Conservation (phyloP, 2,888 invertebrate species). For the Seira ritae region DNA sequence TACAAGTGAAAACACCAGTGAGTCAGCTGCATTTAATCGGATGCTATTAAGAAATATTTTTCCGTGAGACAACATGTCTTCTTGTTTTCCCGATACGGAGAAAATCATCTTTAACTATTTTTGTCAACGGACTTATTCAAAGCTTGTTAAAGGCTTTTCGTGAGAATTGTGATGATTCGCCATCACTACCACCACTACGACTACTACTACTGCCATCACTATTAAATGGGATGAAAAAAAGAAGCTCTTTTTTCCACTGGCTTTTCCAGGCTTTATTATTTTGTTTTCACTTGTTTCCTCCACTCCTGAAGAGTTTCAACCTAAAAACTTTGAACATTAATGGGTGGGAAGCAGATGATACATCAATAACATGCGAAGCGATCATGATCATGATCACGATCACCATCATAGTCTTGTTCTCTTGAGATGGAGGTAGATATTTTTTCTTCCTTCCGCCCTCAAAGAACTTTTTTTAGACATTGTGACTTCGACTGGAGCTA, state of each 20-base stretch:
- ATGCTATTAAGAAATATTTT: conserved; percentile 57
- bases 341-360: conserved; percentile 43
- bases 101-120: conserved; percentile 3
- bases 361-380: conserved; percentile 18
- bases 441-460: background rate
- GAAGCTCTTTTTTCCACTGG: background rate
- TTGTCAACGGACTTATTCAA: conserved; percentile 41
- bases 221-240: background rate
- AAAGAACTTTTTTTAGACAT: background rate
- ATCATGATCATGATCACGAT: background rate
- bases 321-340: conserved; percentile 44
- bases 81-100: conserved; percentile 17
- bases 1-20: conserved; percentile 28
- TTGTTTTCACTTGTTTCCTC: conserved; percentile 21
- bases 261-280: background rate
- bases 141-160: conserved; percentile 42
- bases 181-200: background rate
- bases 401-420: background rate
- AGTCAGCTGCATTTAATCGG: conserved; percentile 62
- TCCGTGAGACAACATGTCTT: conserved; percentile 13
- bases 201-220: background rate
- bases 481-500: too few relatives aligned
- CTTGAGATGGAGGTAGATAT: background rate
- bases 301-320: background rate
- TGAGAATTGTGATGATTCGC: background rate